These are phyloP conservation scores for Tetragonisca angustula DNA, from an alignment of 2,888 invertebrate species.

Conservation along the genomic window DNA sequence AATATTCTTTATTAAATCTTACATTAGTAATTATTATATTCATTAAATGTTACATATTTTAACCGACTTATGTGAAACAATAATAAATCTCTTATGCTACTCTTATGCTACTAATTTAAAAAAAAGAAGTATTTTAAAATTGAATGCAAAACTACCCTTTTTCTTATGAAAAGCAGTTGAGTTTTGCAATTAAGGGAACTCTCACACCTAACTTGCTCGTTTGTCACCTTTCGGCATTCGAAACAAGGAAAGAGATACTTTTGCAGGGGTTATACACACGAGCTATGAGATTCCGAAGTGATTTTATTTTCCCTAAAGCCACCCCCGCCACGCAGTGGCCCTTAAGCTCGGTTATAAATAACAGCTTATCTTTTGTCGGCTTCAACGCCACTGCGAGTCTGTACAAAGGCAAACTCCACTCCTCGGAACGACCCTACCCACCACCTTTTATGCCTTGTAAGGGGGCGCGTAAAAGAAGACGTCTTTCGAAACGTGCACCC, in stretches of 20 bases:
- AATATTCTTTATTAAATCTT: neutral
- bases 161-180: neutral
- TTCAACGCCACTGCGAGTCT: slow-evolving; percentile 74
- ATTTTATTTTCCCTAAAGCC: slow-evolving; percentile 73
- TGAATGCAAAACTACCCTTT: neutral
- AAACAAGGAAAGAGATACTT: slow-evolving; percentile 32
- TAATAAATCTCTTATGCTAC: neutral
- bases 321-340: slow-evolving; percentile 64
- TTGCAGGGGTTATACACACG: slow-evolving; percentile 46
- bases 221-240: slow-evolving; percentile 10
- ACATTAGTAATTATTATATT: neutral
- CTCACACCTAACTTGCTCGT: neutral
- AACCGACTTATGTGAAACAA: too few species aligned
- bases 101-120: neutral
- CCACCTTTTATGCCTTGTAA: slow-evolving; percentile 69
- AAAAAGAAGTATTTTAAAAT: neutral
- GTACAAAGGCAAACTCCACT: slow-evolving; percentile 72
- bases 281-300: slow-evolving; percentile 56
- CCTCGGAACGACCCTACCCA: slow-evolving; percentile 52
- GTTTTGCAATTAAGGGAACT: neutral
- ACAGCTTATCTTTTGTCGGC: slow-evolving; percentile 82
- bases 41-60: too few species aligned
- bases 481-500: slow-evolving; percentile 79
- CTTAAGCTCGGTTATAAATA: slow-evolving; percentile 82
- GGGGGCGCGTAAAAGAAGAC: slow-evolving; percentile 71